Evolutionary conservation across 2,888 invertebrate species (phyloP), one percentile per base, ranked within the genome.

Genomic region (Megastigmus dorsalis): DNA sequence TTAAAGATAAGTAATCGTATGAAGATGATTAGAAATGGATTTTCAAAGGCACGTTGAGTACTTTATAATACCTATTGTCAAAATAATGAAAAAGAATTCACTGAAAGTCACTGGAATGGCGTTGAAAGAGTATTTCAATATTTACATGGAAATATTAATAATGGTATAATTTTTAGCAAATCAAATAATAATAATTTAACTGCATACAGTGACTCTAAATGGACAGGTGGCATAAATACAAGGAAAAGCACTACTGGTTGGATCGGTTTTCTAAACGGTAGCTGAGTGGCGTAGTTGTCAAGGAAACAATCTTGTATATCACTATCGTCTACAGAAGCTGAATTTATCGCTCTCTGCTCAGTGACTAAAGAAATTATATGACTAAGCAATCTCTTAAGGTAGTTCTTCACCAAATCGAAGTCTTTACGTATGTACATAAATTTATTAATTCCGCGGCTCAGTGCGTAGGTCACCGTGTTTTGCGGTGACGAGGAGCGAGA

Each of bases 231-330:
- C 26, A 4, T 45, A 38, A 55, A 60, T 18, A 62, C 54, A n/a
- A 30, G 69, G 28, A 69, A 57, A 55, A 70, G 65, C 9, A 75
- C 75, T 4, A 50, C 75, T n/a, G 75, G 75, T 1, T 76, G 52
- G 41, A 57, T 60, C n/a, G 65, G 50, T 33, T 18, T 63, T 6
- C 13, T 72, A 28, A 68, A 57, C 36, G 26, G 30, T 15, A 41
- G 59, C 7, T 57, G 43, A 26, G 55, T 76, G 26, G 62, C 68
- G 9, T 76, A 72, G 76, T 26, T 18, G n/a, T 72, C 76, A 23
- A 41, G 50, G 4, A 68, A 68, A 26, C 76, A 76, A 41, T 50
- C 59, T 20, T 15, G 33, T 26, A 52, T 68, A 36, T 71, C 70
- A 23, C 52, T 41, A 3, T 74, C 68, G 18, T 26, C 74, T 6